A percentile compares a stretch with the other conserved stretches of the same genome.
Conservation (phyloP, 2,113 vertebrate genomes). For the Poeciliopsis occidentalis region DNA sequence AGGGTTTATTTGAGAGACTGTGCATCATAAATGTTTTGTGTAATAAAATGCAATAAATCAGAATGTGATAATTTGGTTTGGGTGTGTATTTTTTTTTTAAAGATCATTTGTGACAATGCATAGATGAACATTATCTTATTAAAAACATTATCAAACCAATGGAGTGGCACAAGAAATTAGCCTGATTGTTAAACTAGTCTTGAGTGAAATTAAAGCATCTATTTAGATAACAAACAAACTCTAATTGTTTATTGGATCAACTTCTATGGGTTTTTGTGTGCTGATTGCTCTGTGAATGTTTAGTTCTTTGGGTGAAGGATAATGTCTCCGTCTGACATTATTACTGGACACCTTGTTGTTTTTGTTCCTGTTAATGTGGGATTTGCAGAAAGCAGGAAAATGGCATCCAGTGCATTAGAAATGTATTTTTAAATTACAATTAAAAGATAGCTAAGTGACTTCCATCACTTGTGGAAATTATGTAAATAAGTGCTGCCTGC, state of each 20-base stretch:
- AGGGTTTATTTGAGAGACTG: conserved; percentile 85
- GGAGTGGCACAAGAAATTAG: background rate
- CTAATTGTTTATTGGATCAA: background rate
- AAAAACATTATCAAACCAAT: conserved; percentile 1
- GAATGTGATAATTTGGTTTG: conserved; percentile 61
- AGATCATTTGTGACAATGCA: conserved; percentile 32
- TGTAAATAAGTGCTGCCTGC: no score
- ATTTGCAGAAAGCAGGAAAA: background rate
- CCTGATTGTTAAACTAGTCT: background rate
- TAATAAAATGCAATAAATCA: conserved; percentile 88
- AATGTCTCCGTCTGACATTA: background rate
- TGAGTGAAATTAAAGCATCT: background rate
- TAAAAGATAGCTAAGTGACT: background rate
- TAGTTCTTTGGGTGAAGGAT: background rate
- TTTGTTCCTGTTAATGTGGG: background rate
- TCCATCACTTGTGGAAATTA: no score
- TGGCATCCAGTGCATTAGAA: background rate
- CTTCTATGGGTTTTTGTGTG: background rate
- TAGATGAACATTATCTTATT: conserved; percentile 1
- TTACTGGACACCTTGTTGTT: background rate
- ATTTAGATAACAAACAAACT: background rate
- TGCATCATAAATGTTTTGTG: conserved; percentile 97
- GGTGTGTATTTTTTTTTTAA: background rate
- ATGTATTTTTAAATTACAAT: background rate
- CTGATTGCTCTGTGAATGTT: background rate